Evolutionary conservation across 2,113 vertebrate species (phyloP).

Genomic region (Edolisoma coerulescens): DNA sequence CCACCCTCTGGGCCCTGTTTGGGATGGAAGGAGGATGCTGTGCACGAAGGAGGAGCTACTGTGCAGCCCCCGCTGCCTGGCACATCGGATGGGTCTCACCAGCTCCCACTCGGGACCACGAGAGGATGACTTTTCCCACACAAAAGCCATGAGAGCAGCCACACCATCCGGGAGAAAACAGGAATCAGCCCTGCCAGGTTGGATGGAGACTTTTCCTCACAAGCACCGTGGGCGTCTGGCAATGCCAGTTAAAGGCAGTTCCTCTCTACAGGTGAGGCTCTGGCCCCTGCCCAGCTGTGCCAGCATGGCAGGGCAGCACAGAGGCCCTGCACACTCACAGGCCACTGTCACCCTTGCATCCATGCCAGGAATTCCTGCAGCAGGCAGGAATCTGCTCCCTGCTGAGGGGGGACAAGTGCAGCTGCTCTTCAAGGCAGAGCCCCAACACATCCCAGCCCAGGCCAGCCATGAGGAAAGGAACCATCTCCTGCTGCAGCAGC

Average conservation of each 20-base stretch:
- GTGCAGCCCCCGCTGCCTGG: neutral
- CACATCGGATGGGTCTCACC: neutral
- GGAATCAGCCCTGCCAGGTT: neutral
- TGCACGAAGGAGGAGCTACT: neutral
- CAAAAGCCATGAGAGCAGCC: neutral
- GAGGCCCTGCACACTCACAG: neutral
- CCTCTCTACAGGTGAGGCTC: neutral
- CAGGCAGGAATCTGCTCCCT: neutral
- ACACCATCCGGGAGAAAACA: fast-evolving
- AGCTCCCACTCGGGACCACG: neutral
- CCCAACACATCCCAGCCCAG: neutral
- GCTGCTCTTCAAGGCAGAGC: neutral
- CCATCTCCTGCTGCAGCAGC: neutral
- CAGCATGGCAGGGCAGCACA: neutral
- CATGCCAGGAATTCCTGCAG: neutral
- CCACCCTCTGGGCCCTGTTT: neutral
- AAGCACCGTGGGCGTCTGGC: neutral
- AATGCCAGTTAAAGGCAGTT: neutral
- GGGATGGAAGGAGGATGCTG: neutral
- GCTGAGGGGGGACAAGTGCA: neutral
- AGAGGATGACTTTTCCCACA: neutral
- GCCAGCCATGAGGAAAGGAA: neutral
- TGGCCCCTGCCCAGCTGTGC: neutral
- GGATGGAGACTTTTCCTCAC: neutral
- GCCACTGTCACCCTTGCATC: fast-evolving